phyloP scores from a whole-genome alignment of 2,113 vertebrate species.

The Shinisaurus crocodilurus region DNA sequence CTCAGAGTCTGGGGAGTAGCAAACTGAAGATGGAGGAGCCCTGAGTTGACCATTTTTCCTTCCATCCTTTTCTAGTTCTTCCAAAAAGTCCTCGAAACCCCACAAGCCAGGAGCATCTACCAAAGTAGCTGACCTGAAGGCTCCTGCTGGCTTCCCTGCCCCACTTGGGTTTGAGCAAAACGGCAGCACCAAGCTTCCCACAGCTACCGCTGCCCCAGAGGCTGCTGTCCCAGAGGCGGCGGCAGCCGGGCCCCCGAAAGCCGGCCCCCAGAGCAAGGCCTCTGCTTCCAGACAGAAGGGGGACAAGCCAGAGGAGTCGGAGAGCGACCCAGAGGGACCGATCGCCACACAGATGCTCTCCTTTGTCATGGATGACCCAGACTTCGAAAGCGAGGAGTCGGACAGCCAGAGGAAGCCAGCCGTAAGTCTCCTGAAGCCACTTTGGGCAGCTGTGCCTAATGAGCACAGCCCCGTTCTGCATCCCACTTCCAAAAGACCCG shows the following conservation, averaged over 20 bases:
- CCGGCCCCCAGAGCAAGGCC: slow-evolving; percentile 40
- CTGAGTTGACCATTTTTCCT: not conserved
- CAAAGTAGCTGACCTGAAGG: slow-evolving; percentile 62
- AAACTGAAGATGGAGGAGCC: not conserved
- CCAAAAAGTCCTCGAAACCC: slow-evolving; percentile 70
- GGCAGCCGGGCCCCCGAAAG: slow-evolving; percentile 22
- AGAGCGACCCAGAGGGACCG: slow-evolving; percentile 88
- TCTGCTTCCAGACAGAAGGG: slow-evolving; percentile 49
- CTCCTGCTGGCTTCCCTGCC: slow-evolving; percentile 50
- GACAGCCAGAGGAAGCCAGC: slow-evolving; percentile 78
- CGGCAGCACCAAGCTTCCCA: slow-evolving; percentile 27
- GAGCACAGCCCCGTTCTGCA: not conserved
- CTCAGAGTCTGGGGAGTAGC: not conserved
- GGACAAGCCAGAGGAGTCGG: slow-evolving; percentile 79
- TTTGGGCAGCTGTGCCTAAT: not conserved
- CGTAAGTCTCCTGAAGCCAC: slow-evolving; percentile 55
- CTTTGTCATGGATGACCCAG: slow-evolving; percentile 96
- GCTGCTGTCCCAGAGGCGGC: slow-evolving; percentile 24
- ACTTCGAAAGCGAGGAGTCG: slow-evolving; percentile 93
- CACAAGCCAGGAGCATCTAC: slow-evolving; percentile 61
- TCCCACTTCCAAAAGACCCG: not conserved
- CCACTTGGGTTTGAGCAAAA: slow-evolving; percentile 36
- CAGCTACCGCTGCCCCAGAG: slow-evolving; percentile 35
- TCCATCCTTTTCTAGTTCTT: slow-evolving; percentile 66
- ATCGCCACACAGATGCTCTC: slow-evolving; percentile 94